Conservation (phyloP, 2,113 vertebrate species). For the Ophthalmolycus amberensis region DNA sequence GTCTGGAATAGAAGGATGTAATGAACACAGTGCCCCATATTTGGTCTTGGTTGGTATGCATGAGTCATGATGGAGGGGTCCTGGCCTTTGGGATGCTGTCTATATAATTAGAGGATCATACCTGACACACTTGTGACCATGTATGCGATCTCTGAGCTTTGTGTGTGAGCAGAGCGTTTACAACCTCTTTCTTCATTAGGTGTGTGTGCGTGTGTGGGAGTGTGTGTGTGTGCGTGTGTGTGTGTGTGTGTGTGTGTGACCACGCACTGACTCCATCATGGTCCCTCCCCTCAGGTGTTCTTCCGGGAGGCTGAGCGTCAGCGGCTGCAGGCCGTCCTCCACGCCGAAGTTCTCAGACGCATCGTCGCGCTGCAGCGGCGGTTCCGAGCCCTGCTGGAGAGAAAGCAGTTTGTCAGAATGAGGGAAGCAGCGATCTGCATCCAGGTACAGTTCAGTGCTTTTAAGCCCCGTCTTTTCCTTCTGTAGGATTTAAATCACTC, state of each 20-base stretch:
- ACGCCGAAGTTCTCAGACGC: constrained; percentile 90
- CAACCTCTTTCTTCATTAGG: neutral
- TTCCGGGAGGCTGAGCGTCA: constrained; percentile 92
- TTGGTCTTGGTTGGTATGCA: constrained; percentile 26
- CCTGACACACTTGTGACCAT: constrained; percentile 66
- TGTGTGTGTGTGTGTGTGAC: neutral
- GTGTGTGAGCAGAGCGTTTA: neutral
- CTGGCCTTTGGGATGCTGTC: constrained; percentile 44
- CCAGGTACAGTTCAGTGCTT: constrained; percentile 86
- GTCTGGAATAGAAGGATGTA: constrained; percentile 43
- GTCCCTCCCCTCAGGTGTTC: constrained; percentile 87
- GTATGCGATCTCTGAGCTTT: constrained; percentile 2
- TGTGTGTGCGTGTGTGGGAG: neutral
- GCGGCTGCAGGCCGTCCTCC: constrained; percentile 90
- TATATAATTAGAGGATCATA: constrained; percentile 77
- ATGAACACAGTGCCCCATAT: constrained; percentile 49
- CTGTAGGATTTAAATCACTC: neutral
- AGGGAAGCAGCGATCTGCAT: constrained; percentile 85
- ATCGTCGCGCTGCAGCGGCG: constrained; percentile 89
- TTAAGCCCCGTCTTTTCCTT: neutral
- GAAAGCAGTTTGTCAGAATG: constrained; percentile 89
- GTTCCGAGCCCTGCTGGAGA: constrained; percentile 88
- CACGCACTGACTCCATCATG: constrained; percentile 14
- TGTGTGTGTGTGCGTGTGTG: neutral
- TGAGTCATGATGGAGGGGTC: constrained; percentile 46